Evolutionary conservation across 1,140 invertebrate genomes (phyloP).

Genomic region (Dysdera silvatica): DNA sequence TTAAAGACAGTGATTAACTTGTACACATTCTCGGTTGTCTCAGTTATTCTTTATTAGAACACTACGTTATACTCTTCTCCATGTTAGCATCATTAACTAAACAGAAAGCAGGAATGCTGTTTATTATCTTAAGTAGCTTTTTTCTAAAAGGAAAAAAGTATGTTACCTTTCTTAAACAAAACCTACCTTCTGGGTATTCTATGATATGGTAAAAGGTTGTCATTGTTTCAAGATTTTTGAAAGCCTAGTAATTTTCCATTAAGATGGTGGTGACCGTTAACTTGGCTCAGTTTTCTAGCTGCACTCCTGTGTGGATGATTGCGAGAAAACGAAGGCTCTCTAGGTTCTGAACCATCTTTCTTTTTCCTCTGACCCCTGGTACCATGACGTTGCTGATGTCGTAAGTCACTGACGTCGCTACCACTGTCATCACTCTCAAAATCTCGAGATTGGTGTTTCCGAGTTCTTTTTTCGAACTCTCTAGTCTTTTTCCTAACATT

Average conservation of each 20-base stretch:
- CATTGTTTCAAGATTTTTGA: background rate
- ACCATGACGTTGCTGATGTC: slow-evolving; percentile 3
- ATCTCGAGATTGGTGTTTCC: slow-evolving; percentile 13
- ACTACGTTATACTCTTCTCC: too few species aligned
- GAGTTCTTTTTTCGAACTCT: slow-evolving; percentile 15
- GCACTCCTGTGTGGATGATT: slow-evolving; percentile 21
- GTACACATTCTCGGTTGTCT: too few species aligned
- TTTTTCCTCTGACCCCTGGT: background rate
- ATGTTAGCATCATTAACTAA: too few species aligned
- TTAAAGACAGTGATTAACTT: too few species aligned
- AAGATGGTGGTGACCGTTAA: background rate
- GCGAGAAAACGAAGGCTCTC: slow-evolving; percentile 17
- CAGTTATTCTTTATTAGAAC: too few species aligned
- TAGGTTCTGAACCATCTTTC: background rate
- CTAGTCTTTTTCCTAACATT: slow-evolving; percentile 22
- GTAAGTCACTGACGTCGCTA: background rate
- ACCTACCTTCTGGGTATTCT: slow-evolving; percentile 12
- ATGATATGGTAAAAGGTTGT: slow-evolving; percentile 10
- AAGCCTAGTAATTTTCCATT: slow-evolving; percentile 9
- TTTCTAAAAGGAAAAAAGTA: too few species aligned
- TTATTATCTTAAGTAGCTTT: too few species aligned
- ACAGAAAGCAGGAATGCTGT: too few species aligned
- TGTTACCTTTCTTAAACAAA: too few species aligned
- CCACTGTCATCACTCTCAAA: slow-evolving; percentile 17
- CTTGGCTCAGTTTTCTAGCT: slow-evolving; percentile 6